These are phyloP conservation scores for Heliconius hewitsoni DNA, from an alignment of 1,140 invertebrate genomes.

Conservation along the genomic window DNA sequence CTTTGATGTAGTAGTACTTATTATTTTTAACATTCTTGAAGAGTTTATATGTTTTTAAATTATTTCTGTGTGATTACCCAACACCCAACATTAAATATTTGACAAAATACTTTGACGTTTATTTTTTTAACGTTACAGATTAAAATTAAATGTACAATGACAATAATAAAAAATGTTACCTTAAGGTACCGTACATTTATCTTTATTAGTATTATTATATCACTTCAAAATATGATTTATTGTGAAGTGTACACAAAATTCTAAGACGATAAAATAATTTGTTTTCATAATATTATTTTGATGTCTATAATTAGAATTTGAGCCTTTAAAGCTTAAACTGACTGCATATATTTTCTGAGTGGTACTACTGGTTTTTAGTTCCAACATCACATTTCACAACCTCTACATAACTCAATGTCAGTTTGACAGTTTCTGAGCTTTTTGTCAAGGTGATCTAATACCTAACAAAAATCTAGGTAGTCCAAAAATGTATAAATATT, in stretches of 20 bases:
- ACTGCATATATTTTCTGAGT: too few species aligned
- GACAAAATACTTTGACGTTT: conserved; percentile 11
- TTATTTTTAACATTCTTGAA: conserved; percentile 61
- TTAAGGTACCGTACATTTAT: too few species aligned
- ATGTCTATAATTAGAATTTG: too few species aligned
- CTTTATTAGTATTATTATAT: neutral
- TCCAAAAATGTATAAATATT: conserved; percentile 16
- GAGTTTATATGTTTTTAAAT: conserved; percentile 29
- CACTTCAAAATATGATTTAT: neutral
- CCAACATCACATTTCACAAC: neutral
- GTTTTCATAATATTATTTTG: too few species aligned
- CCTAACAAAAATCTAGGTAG: conserved; percentile 9
- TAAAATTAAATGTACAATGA: neutral
- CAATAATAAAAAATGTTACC: neutral
- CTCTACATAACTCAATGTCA: neutral
- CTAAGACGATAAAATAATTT: too few species aligned
- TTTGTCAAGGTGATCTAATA: conserved; percentile 42
- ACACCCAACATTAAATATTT: conserved; percentile 36
- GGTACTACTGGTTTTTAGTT: neutral
- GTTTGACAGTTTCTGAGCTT: conserved; percentile 32
- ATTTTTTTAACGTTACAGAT: neutral
- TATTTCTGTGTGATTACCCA: conserved; percentile 49
- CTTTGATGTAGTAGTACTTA: conserved; percentile 45
- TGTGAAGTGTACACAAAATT: neutral
- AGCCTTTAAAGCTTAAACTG: too few species aligned